Percentiles rank a stretch among this genome's conserved stretches.
phyloP scores from a whole-genome alignment of 2,113 vertebrate species.

The Entomyzon cyanotis region DNA sequence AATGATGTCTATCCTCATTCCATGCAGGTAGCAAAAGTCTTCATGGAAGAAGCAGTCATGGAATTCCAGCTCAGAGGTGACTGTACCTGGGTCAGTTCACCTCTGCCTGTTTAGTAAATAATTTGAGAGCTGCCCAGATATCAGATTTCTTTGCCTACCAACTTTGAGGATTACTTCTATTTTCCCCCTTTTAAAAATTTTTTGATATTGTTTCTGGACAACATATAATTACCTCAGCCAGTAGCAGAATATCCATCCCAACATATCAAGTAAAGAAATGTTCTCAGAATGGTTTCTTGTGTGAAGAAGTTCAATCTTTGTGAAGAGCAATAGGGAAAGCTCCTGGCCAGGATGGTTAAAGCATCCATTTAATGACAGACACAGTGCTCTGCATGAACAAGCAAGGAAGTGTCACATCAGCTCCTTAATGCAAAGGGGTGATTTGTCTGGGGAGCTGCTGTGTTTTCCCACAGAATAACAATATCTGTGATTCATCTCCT shows the following conservation, averaged over 20 bases:
- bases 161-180: neutral
- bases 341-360: neutral
- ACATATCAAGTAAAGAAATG: neutral
- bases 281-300: neutral
- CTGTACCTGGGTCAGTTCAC: neutral
- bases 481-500: neutral
- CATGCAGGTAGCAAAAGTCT: rapidly evolving
- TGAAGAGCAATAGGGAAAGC: neutral
- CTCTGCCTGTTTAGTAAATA: neutral
- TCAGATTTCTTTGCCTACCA: neutral
- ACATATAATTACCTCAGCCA: neutral
- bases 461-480: slow-evolving; percentile 14
- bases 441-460: slow-evolving; percentile 23
- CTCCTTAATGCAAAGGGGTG: neutral
- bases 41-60: neutral
- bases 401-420: slow-evolving; percentile 12
- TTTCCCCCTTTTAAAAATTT: neutral
- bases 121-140: neutral
- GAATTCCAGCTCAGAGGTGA: neutral
- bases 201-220: neutral
- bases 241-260: neutral
- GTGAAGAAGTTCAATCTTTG: neutral
- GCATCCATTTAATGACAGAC: neutral
- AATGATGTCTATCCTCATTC: neutral
- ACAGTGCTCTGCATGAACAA: slow-evolving; percentile 4